These are phyloP conservation scores for Boulengeromyrus knoepffleri DNA, from an alignment of 2,113 vertebrate species.

Conservation along the genomic window DNA sequence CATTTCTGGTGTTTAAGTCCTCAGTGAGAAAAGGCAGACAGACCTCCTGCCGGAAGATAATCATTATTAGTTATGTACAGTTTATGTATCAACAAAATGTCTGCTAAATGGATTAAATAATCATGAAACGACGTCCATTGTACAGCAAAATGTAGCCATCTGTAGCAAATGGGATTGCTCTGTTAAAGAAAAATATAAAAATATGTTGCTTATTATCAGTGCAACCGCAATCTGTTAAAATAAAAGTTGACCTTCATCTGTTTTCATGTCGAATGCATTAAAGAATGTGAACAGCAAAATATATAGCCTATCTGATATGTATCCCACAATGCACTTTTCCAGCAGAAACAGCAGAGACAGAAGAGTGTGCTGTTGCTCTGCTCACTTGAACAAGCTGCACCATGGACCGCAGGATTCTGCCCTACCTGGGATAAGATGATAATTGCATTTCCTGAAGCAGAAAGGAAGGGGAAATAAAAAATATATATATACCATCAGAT, in stretches of 20 bases:
- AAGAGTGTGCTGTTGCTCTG: background rate
- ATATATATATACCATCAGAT: background rate
- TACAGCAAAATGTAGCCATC: background rate
- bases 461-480: background rate
- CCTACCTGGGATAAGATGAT: background rate
- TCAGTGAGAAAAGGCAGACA: background rate
- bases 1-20: background rate
- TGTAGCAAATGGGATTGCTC: conserved; percentile 1
- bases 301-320: background rate
- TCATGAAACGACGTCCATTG: background rate
- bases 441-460: conserved; percentile 9
- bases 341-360: background rate
- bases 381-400: background rate
- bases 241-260: background rate
- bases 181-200: background rate
- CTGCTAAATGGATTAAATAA: conserved; percentile 16
- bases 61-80: background rate
- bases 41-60: background rate
- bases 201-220: background rate
- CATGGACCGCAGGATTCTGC: background rate
- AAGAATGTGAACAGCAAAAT: background rate
- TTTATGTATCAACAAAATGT: background rate
- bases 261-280: background rate
- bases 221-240: background rate
- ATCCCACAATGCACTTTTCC: background rate